These are phyloP conservation scores for Luperina testacea DNA, from an alignment of 2,888 invertebrate genomes.

Conservation along the genomic window DNA sequence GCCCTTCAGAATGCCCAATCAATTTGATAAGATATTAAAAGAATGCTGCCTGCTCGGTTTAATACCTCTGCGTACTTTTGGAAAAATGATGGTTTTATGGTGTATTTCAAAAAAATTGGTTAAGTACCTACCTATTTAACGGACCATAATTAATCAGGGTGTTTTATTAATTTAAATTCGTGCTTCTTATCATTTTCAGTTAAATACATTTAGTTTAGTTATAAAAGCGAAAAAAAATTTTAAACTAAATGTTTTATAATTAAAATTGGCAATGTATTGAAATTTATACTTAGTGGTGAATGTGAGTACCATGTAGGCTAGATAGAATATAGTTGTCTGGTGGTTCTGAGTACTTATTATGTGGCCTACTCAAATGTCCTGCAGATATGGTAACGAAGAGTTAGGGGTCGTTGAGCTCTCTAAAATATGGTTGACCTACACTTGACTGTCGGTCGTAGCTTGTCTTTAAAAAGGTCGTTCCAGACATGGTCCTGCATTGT, in stretches of 20 bases:
- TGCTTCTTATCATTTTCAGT: slow-evolving; percentile 6
- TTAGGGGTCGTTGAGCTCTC: too few species aligned
- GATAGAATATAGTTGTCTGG: background rate
- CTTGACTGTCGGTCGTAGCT: too few species aligned
- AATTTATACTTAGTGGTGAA: background rate
- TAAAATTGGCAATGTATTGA: background rate
- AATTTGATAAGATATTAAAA: slow-evolving; percentile 7
- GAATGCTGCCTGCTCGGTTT: background rate
- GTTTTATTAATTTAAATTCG: background rate
- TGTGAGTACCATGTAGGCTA: background rate
- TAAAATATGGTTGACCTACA: background rate
- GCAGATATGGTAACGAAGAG: background rate
- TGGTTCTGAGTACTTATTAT: background rate
- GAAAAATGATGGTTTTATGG: background rate
- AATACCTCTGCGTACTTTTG: background rate
- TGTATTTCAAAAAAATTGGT: background rate
- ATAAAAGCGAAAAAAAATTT: background rate
- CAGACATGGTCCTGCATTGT: background rate
- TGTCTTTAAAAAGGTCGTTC: too few species aligned
- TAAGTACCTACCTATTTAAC: background rate
- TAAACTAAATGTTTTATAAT: background rate
- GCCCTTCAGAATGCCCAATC: background rate
- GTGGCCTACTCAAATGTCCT: background rate
- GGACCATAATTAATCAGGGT: background rate
- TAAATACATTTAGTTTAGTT: background rate